Percentiles rank a stretch among this genome's conserved stretches.
Evolutionary conservation across 2,888 invertebrate genomes (phyloP).

Genomic region (Azorinus chamasolen): DNA sequence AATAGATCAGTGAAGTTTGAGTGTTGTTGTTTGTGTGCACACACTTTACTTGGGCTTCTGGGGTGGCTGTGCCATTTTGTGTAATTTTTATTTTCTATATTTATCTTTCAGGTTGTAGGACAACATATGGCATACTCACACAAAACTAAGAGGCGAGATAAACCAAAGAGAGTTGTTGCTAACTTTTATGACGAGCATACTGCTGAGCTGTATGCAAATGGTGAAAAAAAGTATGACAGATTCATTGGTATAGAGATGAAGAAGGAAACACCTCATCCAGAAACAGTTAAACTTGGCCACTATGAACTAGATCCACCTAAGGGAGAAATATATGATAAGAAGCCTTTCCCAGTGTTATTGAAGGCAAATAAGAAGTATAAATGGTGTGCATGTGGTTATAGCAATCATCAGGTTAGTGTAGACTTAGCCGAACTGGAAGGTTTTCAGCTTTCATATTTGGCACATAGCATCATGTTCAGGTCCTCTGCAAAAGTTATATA

Average conservation of each 20-base stretch:
- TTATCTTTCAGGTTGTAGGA: too few relatives aligned
- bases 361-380: constrained; percentile 92
- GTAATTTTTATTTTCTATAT: too few relatives aligned
- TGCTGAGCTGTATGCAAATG: constrained; percentile 14
- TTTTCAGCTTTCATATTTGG: too few relatives aligned
- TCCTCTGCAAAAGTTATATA: too few relatives aligned
- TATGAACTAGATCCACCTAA: constrained; percentile 86
- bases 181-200: constrained; percentile 7
- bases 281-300: constrained; percentile 66
- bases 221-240: constrained; percentile 8
- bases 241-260: constrained; percentile 27
- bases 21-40: too few relatives aligned
- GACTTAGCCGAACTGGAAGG: neutral
- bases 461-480: too few relatives aligned
- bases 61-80: too few relatives aligned
- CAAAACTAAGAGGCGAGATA: too few relatives aligned
- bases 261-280: constrained; percentile 66
- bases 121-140: too few relatives aligned
- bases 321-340: constrained; percentile 94
- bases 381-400: constrained; percentile 98
- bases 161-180: too few relatives aligned
- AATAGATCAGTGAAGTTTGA: too few relatives aligned
- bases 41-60: too few relatives aligned
- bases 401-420: constrained; percentile 90
- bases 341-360: constrained; percentile 93